These are phyloP conservation scores for Drosophila koepferae DNA, from an alignment of 2,888 invertebrate species.

Conservation along the genomic window DNA sequence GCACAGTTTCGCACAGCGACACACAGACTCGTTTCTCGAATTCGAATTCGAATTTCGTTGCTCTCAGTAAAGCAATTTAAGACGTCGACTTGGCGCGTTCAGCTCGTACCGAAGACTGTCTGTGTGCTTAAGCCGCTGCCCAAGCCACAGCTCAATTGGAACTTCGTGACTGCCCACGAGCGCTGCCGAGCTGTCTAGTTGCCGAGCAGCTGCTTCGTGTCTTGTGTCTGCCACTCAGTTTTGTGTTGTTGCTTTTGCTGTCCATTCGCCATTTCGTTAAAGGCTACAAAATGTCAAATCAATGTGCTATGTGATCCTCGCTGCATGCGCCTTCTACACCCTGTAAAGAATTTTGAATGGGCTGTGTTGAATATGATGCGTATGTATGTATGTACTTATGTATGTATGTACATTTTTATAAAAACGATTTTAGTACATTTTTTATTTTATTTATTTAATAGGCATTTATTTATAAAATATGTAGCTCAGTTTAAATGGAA, in stretches of 20 bases:
- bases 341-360: neutral
- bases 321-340: constrained; percentile 13
- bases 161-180: constrained; percentile 21
- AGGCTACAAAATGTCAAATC: constrained; percentile 77
- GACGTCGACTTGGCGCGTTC: constrained; percentile 55
- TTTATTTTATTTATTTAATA: neutral
- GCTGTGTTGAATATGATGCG: neutral
- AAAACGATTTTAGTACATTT: too few relatives aligned
- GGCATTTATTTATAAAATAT: neutral
- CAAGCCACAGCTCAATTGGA: constrained; percentile 24
- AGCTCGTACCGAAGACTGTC: constrained; percentile 70
- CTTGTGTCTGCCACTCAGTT: neutral
- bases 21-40: constrained; percentile 20
- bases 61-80: constrained; percentile 12
- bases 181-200: constrained; percentile 3
- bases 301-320: constrained; percentile 58
- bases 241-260: constrained; percentile 19
- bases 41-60: constrained; percentile 21
- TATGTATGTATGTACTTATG: too few relatives aligned
- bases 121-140: constrained; percentile 37
- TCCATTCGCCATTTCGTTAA: constrained; percentile 42
- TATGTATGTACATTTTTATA: too few relatives aligned
- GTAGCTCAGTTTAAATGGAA: neutral
- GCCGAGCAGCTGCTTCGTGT: constrained; percentile 2
- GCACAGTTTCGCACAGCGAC: constrained; percentile 63